Conservation (phyloP, 2,888 invertebrate genomes). For the Plusia festucae region DNA sequence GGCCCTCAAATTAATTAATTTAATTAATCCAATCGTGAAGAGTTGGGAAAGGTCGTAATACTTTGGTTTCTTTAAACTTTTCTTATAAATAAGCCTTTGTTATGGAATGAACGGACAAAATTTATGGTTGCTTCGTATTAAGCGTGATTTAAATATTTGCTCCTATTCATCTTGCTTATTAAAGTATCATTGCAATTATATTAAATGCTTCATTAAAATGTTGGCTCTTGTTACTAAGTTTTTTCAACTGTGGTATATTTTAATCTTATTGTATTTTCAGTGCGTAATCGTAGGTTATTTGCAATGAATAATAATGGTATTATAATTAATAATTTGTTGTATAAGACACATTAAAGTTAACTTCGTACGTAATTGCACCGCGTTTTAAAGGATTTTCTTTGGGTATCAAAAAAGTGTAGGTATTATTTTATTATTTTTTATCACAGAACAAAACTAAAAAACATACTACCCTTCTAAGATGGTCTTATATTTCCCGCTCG, state of each 20-base stretch:
- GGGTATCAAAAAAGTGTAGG: no score
- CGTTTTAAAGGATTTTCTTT: no score
- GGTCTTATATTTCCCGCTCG: neutral
- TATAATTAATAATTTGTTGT: no score
- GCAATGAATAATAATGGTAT: no score
- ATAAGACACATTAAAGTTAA: no score
- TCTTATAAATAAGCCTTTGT: slow-evolving; percentile 52
- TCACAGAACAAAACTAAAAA: no score
- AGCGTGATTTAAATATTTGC: slow-evolving; percentile 33
- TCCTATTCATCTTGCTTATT: slow-evolving; percentile 19
- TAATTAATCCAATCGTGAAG: slow-evolving; percentile 55
- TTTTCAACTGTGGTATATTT: neutral
- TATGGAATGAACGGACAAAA: slow-evolving; percentile 31
- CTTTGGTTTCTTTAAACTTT: slow-evolving; percentile 63
- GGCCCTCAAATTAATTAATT: slow-evolving; percentile 57
- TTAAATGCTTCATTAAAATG: slow-evolving; percentile 8
- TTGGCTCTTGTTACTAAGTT: neutral
- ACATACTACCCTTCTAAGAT: neutral
- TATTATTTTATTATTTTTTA: no score
- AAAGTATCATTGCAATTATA: slow-evolving; percentile 19
- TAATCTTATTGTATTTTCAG: neutral
- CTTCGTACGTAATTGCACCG: no score
- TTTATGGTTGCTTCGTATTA: slow-evolving; percentile 35
- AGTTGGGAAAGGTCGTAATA: slow-evolving; percentile 52
- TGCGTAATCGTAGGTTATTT: no score